A percentile compares a stretch with the other conserved stretches of the same genome.
Evolutionary conservation across 2,888 invertebrate genomes (phyloP).

Genomic region (Agriopis marginaria): DNA sequence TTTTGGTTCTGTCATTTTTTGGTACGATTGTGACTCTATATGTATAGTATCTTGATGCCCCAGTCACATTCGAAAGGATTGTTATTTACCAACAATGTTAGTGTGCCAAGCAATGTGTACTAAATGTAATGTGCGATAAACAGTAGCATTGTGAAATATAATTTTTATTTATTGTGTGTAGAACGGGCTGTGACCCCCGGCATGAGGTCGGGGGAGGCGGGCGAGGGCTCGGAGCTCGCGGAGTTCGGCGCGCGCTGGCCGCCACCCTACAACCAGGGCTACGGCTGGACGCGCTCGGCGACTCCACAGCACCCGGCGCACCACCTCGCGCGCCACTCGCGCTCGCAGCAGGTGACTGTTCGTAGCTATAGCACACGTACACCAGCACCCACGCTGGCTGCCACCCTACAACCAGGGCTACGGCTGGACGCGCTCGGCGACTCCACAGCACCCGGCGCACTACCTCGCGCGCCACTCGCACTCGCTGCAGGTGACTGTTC

Average conservation of each 20-base stretch:
- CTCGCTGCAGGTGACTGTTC: slow-evolving; percentile 75
- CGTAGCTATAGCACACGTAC: background rate
- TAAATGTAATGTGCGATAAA: background rate
- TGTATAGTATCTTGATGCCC: too few relatives aligned
- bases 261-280: slow-evolving; percentile 86
- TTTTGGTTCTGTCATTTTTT: too few relatives aligned
- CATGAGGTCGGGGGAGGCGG: slow-evolving; percentile 86
- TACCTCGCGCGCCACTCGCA: slow-evolving; percentile 83
- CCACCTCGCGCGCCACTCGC: slow-evolving; percentile 83
- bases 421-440: slow-evolving; percentile 66
- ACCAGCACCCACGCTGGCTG: too few relatives aligned
- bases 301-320: slow-evolving; percentile 84
- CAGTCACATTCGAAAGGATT: background rate
- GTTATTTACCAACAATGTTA: background rate
- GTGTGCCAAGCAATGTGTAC: background rate
- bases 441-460: slow-evolving; percentile 83
- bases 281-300: slow-evolving; percentile 84
- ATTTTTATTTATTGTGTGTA: slow-evolving; percentile 47
- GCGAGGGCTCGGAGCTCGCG: slow-evolving; percentile 85
- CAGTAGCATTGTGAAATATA: background rate
- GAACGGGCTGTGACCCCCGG: slow-evolving; percentile 80
- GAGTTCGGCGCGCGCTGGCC: slow-evolving; percentile 85
- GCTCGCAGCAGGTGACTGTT: slow-evolving; percentile 77
- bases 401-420: too few relatives aligned
- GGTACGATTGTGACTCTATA: too few relatives aligned